Evolutionary conservation across 1,140 invertebrate species (phyloP), one percentile per base, ranked within the genome.

Genomic region (Chironomus striatipennis): DNA sequence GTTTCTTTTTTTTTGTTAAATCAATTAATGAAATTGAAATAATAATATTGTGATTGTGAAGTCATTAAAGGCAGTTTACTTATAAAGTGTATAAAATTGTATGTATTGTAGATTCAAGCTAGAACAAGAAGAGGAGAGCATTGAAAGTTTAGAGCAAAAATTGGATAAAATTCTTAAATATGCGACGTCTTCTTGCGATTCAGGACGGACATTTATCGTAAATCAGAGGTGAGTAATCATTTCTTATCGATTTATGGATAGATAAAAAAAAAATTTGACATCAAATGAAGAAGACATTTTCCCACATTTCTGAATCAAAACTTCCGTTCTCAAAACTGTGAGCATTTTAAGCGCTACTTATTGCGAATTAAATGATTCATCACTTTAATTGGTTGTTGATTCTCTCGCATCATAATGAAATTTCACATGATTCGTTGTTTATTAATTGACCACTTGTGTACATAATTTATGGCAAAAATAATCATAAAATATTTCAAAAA

Each of bases 141-240:
- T 96, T 76, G 94, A 97, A 79, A 86, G 89, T 76, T 85, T 97
- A 75, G 95, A 97, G 85, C 88, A 89, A 78, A 92, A 92, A 80
- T 83, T 97, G 75, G 95, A 97, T 80, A 95, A 94, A 87, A 92
- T 96, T 74, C 84, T 96, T 7, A 95, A 95, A 84, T 86, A 89
- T 77, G 95, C 93, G 83, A 89, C 88, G 79, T 81, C 87, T 75
- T 95, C 95, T 89, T 90, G 96, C 75, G 94, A 97, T 77, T 86
- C 90, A 75, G 94, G 94, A 67, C 95, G 96, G 86, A 87, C 87
- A 76, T 96, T 93, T 86, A 89, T 94, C 78, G 89, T 87, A 80
- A 90, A 95, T 80, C 93, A 95, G 85, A 92, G 90, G 93, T 94
- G 85, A 83, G 75, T 57, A 74, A 42, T 74, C 18, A 21, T 5